Evolutionary conservation across 2,888 invertebrate genomes (phyloP), one percentile per base, ranked within the genome.

Genomic region (Leucania comma): DNA sequence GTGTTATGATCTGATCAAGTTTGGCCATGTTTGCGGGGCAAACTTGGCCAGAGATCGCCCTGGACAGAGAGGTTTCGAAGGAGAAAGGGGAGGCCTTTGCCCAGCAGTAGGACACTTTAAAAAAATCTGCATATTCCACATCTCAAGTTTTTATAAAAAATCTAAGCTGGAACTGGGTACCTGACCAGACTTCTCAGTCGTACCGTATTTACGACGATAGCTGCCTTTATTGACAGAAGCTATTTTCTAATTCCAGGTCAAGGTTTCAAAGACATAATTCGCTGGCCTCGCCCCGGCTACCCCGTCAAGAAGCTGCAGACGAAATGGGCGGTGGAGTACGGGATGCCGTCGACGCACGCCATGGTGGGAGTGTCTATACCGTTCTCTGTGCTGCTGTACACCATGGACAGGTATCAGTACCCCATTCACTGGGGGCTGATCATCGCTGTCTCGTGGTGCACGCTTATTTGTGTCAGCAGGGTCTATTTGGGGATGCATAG

Each of bases 261-360:
- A 96, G 97, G 97, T 46, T 96, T 98, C 72, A 99, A 99, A 96
- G 99, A 99, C 89, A 96, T 99, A 75, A 97, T 99, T 70, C 95
- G 97, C 78, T 98, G 98, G 98, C 98, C 98, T 2, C 96, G 99
- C 76, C 99, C 99, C 0, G 97, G 97, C 0, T 98, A 98, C 64
- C 99, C 99, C 0, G 98, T 98, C 0, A 96, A 98, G 75, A 97
- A 98, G 84, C 92, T 99, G 56, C 99, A 99, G 90, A 97, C 97
- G 58, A 98, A 98, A 94, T 99, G 99, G 98, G 97, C 98, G 2
- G 94, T 98, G 83, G 99, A 99, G 90, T 99, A 98, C 95, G 99
- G 99, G 20, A 98, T 99, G 98, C 99, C 99, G 2, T 99, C 99
- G 20, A 99, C 99, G 1, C 99, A 99, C 93, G 98, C 99, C 10